These are phyloP conservation scores for Aspiorhynchus laticeps DNA, from an alignment of 2,113 vertebrate genomes.

Conservation along the genomic window DNA sequence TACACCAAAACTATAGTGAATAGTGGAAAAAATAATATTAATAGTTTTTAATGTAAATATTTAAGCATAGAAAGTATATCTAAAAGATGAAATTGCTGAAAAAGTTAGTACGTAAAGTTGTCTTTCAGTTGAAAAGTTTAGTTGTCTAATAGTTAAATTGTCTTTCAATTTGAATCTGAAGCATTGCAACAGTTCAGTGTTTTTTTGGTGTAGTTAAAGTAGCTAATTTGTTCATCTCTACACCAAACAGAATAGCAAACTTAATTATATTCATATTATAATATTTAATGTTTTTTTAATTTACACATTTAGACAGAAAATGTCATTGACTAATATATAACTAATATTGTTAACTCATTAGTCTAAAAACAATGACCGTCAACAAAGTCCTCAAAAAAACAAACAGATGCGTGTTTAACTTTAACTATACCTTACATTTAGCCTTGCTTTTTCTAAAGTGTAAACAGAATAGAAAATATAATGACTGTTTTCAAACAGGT, in stretches of 20 bases:
- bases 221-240: neutral
- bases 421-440: neutral
- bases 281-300: neutral
- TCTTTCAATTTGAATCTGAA: neutral
- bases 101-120: no score
- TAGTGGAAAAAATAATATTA: neutral
- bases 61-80: neutral
- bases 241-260: neutral
- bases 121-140: no score
- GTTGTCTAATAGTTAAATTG: no score
- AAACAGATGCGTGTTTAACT: neutral
- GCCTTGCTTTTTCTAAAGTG: neutral
- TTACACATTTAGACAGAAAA: neutral
- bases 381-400: neutral
- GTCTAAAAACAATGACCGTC: neutral
- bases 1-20: neutral
- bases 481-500: neutral
- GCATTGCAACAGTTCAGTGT: neutral
- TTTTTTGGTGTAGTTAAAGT: neutral
- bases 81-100: no score
- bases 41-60: neutral
- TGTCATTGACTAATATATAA: no score
- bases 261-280: neutral
- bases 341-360: neutral
- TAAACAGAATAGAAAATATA: neutral